Percentiles rank a stretch among this genome's conserved stretches.
Conservation (phyloP, 2,113 vertebrate genomes). For the Dicaeum eximium region DNA sequence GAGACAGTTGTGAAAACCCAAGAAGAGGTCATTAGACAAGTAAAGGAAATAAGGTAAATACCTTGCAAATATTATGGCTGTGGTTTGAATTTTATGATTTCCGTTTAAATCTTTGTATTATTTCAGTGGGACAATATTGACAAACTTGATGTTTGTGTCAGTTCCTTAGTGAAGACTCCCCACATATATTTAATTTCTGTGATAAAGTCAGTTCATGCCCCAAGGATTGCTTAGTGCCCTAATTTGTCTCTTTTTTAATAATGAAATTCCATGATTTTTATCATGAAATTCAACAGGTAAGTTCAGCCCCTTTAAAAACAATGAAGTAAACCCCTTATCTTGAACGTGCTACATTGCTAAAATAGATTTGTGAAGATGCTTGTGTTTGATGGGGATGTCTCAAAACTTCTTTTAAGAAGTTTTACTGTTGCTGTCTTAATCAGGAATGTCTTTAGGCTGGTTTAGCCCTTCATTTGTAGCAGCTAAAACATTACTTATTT, state of each 20-base stretch:
- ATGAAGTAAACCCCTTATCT: not conserved
- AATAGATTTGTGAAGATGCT: not conserved
- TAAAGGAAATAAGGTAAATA: slow-evolving; percentile 87
- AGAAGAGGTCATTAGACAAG: slow-evolving; percentile 86
- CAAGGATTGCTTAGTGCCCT: not conserved
- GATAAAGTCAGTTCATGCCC: not conserved
- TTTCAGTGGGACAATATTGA: not conserved
- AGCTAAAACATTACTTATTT: not conserved
- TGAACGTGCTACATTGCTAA: not conserved
- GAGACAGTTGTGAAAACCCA: slow-evolving; percentile 79
- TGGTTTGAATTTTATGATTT: not conserved
- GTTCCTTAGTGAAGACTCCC: not conserved
- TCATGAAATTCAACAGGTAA: not conserved
- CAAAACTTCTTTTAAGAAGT: not conserved
- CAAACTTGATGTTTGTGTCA: not conserved
- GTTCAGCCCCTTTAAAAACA: not conserved
- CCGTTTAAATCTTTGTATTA: not conserved
- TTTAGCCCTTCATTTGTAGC: not conserved
- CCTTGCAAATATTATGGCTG: not conserved
- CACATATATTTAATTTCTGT: not conserved
- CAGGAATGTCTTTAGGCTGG: not conserved
- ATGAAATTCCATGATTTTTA: not conserved
- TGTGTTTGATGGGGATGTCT: not conserved
- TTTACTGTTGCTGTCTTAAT: not conserved
- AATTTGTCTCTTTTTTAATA: not conserved